Evolutionary conservation across 2,797 vertebrate genomes (phyloP), one percentile per base, ranked within the genome.

Genomic region (Perdix hodgsoniae): DNA sequence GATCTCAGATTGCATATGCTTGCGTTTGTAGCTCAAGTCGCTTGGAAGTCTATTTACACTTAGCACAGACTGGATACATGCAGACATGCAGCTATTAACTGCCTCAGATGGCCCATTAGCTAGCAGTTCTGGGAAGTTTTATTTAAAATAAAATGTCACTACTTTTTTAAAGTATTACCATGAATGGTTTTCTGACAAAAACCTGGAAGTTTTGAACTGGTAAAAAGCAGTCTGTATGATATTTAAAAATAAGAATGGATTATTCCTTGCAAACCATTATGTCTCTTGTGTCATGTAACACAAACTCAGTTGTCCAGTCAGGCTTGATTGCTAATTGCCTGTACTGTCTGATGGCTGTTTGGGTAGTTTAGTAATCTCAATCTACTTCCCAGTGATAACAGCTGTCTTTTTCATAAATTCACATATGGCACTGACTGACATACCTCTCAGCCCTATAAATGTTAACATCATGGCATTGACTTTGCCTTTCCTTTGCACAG

Each of bases 321-420:
- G 90, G 47, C 71, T 79, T 90, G 72, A 79, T 61, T 94, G 72
- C 67, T 80, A 67, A 31, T 39, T 84, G n/a, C 79, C 77, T 94
- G 90, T 91, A 79, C 10, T 69, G 69, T 65, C 44, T 88, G 64
- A 82, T 60, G 57, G 52, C 87, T 88, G 31, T 88, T 88, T 76
- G 10, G 29, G 52, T n/a, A 76, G 64, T 91, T 90, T 84, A 90
- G 64, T 64, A 49, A 84, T 86, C 71, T 93, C 64, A 86, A 4
- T 79, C 22, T 42, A 66, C 22, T 86, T 93, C 52, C 47, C 44
- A 76, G 80, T 61, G 80, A 64, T 76, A 96, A 91, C 77, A 92
- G 77, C 80, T 94, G 87, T 60, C 76, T 83, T 93, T 44, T 59
- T 91, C 70, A 90, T 45, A 83, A 90, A 78, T 50, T 85, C 85